These are phyloP conservation scores for Anas bahamensis DNA, from an alignment of 2,797 vertebrate species.

Conservation along the genomic window DNA sequence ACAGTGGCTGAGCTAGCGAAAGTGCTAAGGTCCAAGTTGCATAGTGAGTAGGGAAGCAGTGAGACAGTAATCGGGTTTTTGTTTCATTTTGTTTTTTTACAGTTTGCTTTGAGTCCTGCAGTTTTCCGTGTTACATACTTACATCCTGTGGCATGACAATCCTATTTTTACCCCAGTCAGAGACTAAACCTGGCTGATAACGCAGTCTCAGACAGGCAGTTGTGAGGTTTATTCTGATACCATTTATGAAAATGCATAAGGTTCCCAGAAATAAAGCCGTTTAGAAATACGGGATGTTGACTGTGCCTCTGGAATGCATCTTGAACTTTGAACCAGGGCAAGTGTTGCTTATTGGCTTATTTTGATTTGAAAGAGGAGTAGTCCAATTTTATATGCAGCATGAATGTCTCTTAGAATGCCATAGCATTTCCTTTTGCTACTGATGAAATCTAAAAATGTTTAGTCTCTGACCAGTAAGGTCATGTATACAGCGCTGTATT, in stretches of 20 bases:
- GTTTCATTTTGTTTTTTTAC: neutral
- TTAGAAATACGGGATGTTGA: neutral
- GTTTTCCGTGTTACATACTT: neutral
- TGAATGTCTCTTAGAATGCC: neutral
- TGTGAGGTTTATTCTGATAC: neutral
- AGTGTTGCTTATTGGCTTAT: neutral
- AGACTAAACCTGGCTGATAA: neutral
- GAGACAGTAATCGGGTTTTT: neutral
- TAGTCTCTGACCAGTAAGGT: neutral
- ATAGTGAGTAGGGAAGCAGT: neutral
- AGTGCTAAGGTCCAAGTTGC: neutral
- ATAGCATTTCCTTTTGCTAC: neutral
- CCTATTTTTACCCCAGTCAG: neutral
- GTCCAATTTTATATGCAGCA: neutral
- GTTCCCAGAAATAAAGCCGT: neutral
- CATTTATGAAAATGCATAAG: neutral
- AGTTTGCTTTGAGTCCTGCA: neutral
- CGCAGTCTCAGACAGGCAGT: neutral
- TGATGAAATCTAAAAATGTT: neutral
- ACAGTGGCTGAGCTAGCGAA: neutral
- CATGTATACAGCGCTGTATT: neutral
- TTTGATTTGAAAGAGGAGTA: neutral
- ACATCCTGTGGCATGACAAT: neutral
- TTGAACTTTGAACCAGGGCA: neutral
- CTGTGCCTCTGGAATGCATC: neutral